Evolutionary conservation across 2,888 invertebrate genomes (phyloP), one percentile per base, ranked within the genome.

Genomic region (Papilio gigon): DNA sequence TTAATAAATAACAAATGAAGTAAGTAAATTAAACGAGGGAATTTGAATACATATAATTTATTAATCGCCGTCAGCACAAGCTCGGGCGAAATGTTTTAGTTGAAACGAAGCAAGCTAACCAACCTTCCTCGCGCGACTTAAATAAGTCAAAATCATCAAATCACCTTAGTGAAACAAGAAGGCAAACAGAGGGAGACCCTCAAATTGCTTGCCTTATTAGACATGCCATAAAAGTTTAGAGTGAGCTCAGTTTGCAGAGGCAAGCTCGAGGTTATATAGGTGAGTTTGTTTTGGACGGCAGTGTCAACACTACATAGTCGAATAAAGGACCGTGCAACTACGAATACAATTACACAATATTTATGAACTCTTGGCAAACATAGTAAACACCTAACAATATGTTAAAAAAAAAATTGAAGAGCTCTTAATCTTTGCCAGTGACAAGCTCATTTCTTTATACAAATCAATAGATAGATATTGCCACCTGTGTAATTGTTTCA

Each of bases 71-170:
- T 60, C 59, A 59, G 65, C 58, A 50, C 22, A 64, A 22, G 37
- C 40, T 58, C 40, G 59, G 60, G 64, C 60, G 37, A 66, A 70
- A 58, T 66, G 58, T 68, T 70, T 61, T 68, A 68, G 66, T 61
- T 61, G 74, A 76, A 75, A 69, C 25, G 25, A 33, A 53, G 65
- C 58, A 53, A 62, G 25, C 33, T 50, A 33, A 53, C 63, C 58
- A 53, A 62, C 30, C 33, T 50, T 78, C 80, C 78, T 72, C 58
- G 67, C 72, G 73, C 70, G 78, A 83, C 84, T 86, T 86, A 84
- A 90, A 90, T 89, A 89, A 90, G 88, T 89, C 88, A 87, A 88
- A 90, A 90, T 92, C 90, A 90, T 90, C 90, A 91, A 92, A 90
- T 91, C 89, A 89, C 88, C 88, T 88, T 80, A 80, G 85, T 83